Evolutionary conservation across 2,113 vertebrate species (phyloP).

Genomic region (Epinephelus lanceolatus): DNA sequence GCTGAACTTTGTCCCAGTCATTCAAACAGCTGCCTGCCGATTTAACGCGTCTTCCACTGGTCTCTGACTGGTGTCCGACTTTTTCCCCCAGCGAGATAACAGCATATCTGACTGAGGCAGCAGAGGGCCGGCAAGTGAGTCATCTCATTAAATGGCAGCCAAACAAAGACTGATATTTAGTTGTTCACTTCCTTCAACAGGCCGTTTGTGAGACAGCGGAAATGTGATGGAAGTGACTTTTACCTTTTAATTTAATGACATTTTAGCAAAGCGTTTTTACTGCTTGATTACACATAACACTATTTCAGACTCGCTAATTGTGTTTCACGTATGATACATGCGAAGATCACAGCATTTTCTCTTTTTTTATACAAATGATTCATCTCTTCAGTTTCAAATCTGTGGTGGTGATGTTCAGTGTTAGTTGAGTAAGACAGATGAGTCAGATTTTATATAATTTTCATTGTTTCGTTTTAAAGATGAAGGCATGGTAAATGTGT

Average conservation of each 20-base stretch:
- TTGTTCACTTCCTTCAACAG: slow-evolving; percentile 11
- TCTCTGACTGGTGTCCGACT: slow-evolving; percentile 27
- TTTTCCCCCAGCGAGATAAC: slow-evolving; percentile 43
- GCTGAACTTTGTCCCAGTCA: slow-evolving; percentile 27
- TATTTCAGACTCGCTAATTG: not conserved
- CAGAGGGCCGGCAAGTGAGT: slow-evolving; percentile 44
- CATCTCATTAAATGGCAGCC: slow-evolving; percentile 51
- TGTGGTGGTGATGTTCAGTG: slow-evolving; percentile 2
- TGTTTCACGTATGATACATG: not conserved
- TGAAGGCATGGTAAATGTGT: not conserved
- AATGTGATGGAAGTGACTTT: not conserved
- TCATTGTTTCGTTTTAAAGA: not conserved
- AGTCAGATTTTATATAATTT: slow-evolving; percentile 13
- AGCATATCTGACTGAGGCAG: slow-evolving; percentile 30
- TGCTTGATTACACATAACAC: not conserved
- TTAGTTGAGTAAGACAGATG: slow-evolving; percentile 16
- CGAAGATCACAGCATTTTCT: not conserved
- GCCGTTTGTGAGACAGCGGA: not conserved
- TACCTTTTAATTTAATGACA: slow-evolving; percentile 19
- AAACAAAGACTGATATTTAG: slow-evolving; percentile 62
- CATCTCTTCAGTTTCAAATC: not conserved
- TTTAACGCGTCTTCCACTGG: slow-evolving; percentile 4
- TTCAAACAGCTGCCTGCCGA: slow-evolving; percentile 21
- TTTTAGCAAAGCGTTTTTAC: slow-evolving; percentile 26
- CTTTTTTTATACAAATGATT: not conserved